These are phyloP conservation scores for Abramis brama DNA, from an alignment of 2,113 vertebrate species.

Conservation along the genomic window DNA sequence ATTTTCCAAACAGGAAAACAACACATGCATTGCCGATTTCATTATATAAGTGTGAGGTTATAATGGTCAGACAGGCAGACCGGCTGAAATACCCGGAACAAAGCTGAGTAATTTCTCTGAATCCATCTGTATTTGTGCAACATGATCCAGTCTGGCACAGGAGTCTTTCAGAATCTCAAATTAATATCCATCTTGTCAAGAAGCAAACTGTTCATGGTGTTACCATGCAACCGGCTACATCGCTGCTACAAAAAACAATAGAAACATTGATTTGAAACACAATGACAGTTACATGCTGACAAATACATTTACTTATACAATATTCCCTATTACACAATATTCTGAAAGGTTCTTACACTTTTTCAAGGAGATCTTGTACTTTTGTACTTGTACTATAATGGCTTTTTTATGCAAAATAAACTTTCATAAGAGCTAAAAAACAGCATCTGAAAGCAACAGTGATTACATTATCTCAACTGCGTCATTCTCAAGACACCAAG, in stretches of 20 bases:
- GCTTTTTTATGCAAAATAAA: background rate
- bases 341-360: background rate
- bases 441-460: background rate
- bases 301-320: background rate
- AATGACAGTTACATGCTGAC: background rate
- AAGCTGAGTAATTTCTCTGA: conserved; percentile 33
- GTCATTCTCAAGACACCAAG: background rate
- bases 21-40: background rate
- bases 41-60: conserved; percentile 37
- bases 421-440: background rate
- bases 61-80: conserved; percentile 16
- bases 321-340: background rate
- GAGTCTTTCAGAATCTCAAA: conserved; percentile 13
- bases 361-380: background rate
- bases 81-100: conserved; percentile 1
- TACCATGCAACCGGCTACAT: background rate
- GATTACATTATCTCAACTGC: background rate
- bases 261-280: background rate
- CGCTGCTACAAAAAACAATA: background rate
- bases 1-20: background rate
- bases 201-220: background rate
- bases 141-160: conserved; percentile 28
- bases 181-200: conserved; percentile 25
- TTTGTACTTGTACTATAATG: background rate
- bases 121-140: conserved; percentile 32